Evolutionary conservation across 2,888 invertebrate genomes (phyloP), one percentile per base, ranked within the genome.

Genomic region (Drosophila mayaguana): DNA sequence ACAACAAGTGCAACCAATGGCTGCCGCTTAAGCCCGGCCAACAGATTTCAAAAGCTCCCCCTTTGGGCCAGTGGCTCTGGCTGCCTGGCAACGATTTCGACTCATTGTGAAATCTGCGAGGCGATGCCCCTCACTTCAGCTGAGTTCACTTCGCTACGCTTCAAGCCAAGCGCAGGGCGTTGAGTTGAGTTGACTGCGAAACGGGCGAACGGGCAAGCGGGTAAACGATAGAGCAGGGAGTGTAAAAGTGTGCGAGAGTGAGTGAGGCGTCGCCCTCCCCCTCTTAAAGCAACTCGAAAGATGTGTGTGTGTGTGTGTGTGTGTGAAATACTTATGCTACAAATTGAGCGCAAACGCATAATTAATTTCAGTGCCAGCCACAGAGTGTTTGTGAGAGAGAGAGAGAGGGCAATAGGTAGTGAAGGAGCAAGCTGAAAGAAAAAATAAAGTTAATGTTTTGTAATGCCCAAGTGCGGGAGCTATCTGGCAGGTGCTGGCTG

Each of bases 331-430:
- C 86, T 85, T 87, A 71, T 67, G 73, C 85, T 89, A 88, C 89
- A 91, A 89, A 90, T 91, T 89, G 86, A 79, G 89, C 83, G 83
- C 89, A 88, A 89, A 90, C 91, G 85, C 90, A 89, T 91, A 90
- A 91, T 89, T 88, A 89, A 89, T 86, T 89, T 83, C 81, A 75
- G 63, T 66, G 72, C 63, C 83, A 68, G 77, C 57, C 63, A 50
- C 63, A 63, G 14, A 43, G 53, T 25, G 36, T 20, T n/a, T n/a
- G n/a, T 42, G 56, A 42, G 25, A 43, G 20, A 20, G 1, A 12
- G 46, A 9, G n/a, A 48, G n/a, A 6, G 48, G 0, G 25, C 6
- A 3, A 18, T 16, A 46, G 46, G 16, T 22, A 28, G 46, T n/a
- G 5, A 11, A 20, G 53, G 55, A 57, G 34, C 56, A 28, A 45